Evolutionary conservation across 2,113 vertebrate species (phyloP).

Genomic region (Mugil cephalus): DNA sequence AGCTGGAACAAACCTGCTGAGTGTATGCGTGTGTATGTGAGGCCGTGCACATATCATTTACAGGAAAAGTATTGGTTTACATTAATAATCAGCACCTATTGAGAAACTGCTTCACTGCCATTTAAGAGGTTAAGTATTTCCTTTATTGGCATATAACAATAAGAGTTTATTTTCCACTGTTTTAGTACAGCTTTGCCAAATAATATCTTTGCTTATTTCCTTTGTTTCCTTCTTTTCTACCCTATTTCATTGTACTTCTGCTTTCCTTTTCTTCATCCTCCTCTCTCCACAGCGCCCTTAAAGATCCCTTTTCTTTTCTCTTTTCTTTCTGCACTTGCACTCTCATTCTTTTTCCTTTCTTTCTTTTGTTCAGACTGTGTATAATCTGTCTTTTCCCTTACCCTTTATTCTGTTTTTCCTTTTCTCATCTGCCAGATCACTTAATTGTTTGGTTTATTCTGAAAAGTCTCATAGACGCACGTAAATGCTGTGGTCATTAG

Average conservation of each 20-base stretch:
- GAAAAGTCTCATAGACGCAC: not conserved
- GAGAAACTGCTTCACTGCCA: not conserved
- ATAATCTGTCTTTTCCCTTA: not conserved
- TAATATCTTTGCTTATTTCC: not conserved
- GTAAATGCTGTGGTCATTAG: not conserved
- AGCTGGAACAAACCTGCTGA: conserved; percentile 38
- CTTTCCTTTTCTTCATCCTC: not conserved
- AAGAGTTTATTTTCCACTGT: not conserved
- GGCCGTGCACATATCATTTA: not conserved
- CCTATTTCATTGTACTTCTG: not conserved
- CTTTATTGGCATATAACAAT: not conserved
- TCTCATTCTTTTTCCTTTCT: rapidly evolving
- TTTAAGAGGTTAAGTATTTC: conserved; percentile 6
- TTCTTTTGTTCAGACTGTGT: not conserved
- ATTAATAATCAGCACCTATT: conserved; percentile 17
- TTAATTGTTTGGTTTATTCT: not conserved
- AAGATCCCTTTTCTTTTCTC: not conserved
- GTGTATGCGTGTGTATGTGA: conserved; percentile 4
- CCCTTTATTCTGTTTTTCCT: not conserved
- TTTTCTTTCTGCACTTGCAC: not conserved
- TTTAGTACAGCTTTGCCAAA: not conserved
- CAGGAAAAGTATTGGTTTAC: not conserved
- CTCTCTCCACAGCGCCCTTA: not conserved
- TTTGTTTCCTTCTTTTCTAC: not conserved
- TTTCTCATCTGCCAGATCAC: not conserved